These are phyloP conservation scores for Suricata suricatta DNA, from an alignment of 2,113 vertebrate genomes.

Conservation along the genomic window DNA sequence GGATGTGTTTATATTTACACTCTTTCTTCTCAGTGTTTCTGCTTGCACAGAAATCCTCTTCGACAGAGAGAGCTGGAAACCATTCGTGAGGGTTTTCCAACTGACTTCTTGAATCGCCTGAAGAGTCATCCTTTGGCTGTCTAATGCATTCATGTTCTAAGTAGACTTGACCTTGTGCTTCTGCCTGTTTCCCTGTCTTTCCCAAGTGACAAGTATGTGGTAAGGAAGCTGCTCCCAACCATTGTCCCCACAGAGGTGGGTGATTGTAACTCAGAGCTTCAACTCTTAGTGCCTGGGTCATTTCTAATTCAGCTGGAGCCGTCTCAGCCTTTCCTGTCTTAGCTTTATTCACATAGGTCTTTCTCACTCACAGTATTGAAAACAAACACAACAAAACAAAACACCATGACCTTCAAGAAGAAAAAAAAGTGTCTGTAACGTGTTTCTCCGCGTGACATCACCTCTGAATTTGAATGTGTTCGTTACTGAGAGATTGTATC, in stretches of 20 bases:
- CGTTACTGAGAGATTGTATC: background rate
- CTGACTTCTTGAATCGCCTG: background rate
- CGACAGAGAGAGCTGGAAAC: background rate
- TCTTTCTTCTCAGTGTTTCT: slow-evolving; percentile 45
- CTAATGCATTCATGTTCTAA: background rate
- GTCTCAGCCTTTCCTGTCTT: background rate
- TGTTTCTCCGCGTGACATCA: background rate
- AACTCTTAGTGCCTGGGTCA: slow-evolving; percentile 47
- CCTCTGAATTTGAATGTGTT: slow-evolving; percentile 7
- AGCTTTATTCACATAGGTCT: background rate
- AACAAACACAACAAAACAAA: background rate
- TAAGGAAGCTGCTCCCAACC: background rate
- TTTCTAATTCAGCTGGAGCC: background rate
- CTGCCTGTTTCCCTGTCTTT: background rate
- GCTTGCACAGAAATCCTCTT: background rate
- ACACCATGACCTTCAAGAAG: background rate
- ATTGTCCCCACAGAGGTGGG: background rate
- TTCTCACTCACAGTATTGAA: background rate
- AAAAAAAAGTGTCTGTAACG: background rate
- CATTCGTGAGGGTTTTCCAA: background rate
- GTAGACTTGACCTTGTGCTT: background rate
- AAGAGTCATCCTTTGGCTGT: background rate
- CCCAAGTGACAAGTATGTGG: background rate
- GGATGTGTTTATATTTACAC: background rate
- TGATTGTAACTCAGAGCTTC: background rate